Evolutionary conservation across 2,113 vertebrate genomes (phyloP), one percentile per base, ranked within the genome.

Genomic region (Eulacestoma nigropectus): DNA sequence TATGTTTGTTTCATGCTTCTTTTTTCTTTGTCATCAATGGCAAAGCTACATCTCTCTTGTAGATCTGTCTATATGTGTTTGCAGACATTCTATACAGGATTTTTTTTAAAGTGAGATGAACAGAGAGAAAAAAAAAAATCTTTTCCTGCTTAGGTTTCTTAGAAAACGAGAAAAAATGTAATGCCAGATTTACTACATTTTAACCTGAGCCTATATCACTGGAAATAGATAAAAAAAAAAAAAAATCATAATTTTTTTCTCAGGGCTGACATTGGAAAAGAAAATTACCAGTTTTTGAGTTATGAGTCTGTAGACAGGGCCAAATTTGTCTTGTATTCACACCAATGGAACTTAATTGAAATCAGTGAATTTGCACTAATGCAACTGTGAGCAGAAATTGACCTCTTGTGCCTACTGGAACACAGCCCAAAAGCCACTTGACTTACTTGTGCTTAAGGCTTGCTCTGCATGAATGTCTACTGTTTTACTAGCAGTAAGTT

Each of bases 361-460:
- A 93, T 92, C 86, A 86, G 37, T 79, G 88, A 93, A 93, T 88
- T 95, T 93, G 57, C 75, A 94, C 88, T 96, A 96, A 96, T 84
- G 78, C 77, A 93, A 84, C 90, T 78, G 80, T 91, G 87, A 95
- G 81, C 77, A 84, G 84, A 94, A 95, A 93, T 88, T 95, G 90
- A 96, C 86, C 85, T 92, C 82, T 91, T 93, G 84, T 77, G 63
- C 78, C 65, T 67, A 42, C 56, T 96, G 94, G 90, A 91, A 93
- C 29, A 59, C 4, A 90, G 90, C 86, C 96, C 81, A 92, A 95
- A 93, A 93, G 75, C 57, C 84, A 89, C 77, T 97, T 97, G 91
- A 93, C 93, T 95, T 49, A 49, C 41, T 81, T 95, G 86, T 87
- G 78, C 49, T 92, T 79, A 87, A 89, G 60, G 29, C 41, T 92